Evolutionary conservation across 2,113 vertebrate genomes (phyloP).

Genomic region (Heptranchias perlo): DNA sequence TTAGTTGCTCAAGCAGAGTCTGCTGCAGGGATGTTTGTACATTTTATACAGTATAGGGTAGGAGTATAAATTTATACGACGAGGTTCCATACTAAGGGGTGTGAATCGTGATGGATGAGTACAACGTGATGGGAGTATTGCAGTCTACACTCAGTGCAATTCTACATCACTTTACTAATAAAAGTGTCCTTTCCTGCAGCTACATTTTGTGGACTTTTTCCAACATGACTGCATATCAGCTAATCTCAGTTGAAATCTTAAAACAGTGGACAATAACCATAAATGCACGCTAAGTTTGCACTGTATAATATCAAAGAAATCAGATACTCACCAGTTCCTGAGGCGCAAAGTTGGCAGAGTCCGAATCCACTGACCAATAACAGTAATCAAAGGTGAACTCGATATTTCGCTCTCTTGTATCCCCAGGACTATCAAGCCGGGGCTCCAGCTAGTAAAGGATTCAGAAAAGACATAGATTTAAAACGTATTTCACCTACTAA

Average conservation of each 20-base stretch:
- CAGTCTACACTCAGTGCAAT: no score
- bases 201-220: background rate
- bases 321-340: slow-evolving; percentile 83
- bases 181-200: background rate
- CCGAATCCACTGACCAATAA: slow-evolving; percentile 88
- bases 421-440: slow-evolving; percentile 60
- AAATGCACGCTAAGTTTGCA: background rate
- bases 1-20: background rate
- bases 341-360: slow-evolving; percentile 78
- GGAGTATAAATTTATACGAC: background rate
- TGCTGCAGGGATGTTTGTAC: background rate
- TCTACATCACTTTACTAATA: background rate
- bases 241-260: background rate
- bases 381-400: slow-evolving; percentile 94
- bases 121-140: background rate
- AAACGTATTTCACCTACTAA: background rate
- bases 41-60: background rate
- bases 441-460: slow-evolving; percentile 65
- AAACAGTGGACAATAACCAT: background rate
- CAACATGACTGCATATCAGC: background rate
- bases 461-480: background rate
- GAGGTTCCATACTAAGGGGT: background rate
- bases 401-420: slow-evolving; percentile 75
- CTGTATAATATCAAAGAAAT: background rate
- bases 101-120: background rate